These are phyloP conservation scores for Pachypeltis micranthus DNA, from an alignment of 1,140 invertebrate genomes.

Conservation along the genomic window DNA sequence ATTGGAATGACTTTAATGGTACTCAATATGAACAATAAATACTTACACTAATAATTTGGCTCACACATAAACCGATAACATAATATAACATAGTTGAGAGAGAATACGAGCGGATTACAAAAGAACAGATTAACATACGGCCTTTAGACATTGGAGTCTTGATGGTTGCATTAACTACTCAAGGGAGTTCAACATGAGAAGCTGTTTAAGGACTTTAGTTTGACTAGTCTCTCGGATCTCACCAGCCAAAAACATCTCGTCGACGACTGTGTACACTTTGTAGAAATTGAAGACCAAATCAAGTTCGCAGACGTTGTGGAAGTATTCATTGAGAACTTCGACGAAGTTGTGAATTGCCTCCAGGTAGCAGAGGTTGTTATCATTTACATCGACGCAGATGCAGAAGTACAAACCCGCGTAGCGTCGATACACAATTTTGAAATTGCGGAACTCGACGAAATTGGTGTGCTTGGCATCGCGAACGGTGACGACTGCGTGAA, in stretches of 20 bases:
- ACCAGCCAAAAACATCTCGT: slow-evolving; percentile 99
- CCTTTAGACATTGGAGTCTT: no score
- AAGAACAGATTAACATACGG: no score
- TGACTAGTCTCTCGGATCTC: slow-evolving; percentile 99
- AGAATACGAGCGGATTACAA: no score
- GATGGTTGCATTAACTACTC: no score
- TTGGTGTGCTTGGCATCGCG: slow-evolving; percentile 99
- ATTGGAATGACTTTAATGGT: no score
- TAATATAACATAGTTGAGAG: no score
- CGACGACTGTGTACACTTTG: slow-evolving; percentile 95
- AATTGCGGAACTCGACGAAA: slow-evolving; percentile 99
- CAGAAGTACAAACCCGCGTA: slow-evolving; percentile 99
- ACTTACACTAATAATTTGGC: no score
- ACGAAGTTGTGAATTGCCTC: slow-evolving; percentile 99
- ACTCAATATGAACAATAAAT: no score
- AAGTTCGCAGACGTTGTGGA: slow-evolving; percentile 99
- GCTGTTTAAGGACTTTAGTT: slow-evolving; percentile 98
- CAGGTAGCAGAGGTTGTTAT: slow-evolving; percentile 97
- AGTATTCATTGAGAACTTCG: slow-evolving; percentile 98
- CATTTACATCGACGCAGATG: slow-evolving; percentile 98
- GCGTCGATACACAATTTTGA: slow-evolving; percentile 97
- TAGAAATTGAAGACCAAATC: slow-evolving; percentile 97
- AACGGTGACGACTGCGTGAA: slow-evolving; percentile 98
- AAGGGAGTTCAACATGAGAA: slow-evolving; percentile 92
- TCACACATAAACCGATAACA: no score